phyloP scores from a whole-genome alignment of 2,888 invertebrate species.

The Laspeyria flexula region DNA sequence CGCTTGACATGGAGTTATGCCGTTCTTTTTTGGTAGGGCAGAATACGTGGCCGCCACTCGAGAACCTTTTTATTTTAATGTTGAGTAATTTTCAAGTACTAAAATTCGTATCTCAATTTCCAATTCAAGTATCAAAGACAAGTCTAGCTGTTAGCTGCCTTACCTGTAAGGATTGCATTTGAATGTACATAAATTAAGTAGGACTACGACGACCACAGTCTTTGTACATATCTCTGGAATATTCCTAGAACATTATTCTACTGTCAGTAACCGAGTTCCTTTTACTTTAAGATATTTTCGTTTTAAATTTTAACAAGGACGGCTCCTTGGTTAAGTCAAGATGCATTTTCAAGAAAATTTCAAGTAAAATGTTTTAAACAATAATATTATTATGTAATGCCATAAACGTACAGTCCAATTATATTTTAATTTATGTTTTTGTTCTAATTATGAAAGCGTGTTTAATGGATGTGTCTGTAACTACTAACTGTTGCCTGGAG shows the following conservation, averaged over 20 bases:
- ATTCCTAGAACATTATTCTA: conserved; percentile 19
- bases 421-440: background rate
- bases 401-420: background rate
- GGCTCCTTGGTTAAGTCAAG: background rate
- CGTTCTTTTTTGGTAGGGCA: too few species aligned
- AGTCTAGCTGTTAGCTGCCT: background rate
- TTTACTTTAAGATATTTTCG: conserved; percentile 1
- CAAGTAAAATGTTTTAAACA: background rate
- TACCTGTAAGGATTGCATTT: conserved; percentile 28
- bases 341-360: conserved; percentile 1
- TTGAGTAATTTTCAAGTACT: conserved; percentile 3
- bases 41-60: too few species aligned
- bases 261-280: conserved; percentile 3
- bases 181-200: conserved; percentile 44
- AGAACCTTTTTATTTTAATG: too few species aligned
- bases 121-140: conserved; percentile 10
- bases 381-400: too few species aligned
- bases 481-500: too few species aligned
- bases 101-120: conserved; percentile 21
- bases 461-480: too few species aligned
- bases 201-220: conserved; percentile 16
- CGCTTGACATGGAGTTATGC: too few species aligned
- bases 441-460: too few species aligned
- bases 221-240: conserved; percentile 6
- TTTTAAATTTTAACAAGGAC: background rate